Percentiles rank a stretch among this genome's conserved stretches.
phyloP scores from a whole-genome alignment of 2,888 invertebrate genomes.

The Cremastinae sp. region DNA sequence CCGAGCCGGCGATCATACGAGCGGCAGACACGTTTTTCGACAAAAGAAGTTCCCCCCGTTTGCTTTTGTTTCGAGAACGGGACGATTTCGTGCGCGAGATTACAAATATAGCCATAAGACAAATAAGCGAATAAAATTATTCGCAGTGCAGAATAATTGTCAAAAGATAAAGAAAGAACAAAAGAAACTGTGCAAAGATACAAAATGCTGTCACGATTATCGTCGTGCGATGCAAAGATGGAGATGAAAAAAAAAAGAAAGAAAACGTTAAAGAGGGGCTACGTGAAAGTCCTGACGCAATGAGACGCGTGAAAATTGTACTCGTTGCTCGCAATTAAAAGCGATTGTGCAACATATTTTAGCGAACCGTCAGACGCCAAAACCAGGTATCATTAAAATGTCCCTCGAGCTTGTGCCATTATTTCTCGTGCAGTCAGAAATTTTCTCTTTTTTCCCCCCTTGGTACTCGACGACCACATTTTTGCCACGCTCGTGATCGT shows the following conservation, averaged over 20 bases:
- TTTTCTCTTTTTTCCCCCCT: too few relatives aligned
- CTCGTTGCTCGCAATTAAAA: conserved; percentile 64
- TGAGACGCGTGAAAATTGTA: conserved; percentile 45
- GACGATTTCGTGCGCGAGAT: background rate
- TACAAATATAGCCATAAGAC: too few relatives aligned
- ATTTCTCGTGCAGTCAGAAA: background rate
- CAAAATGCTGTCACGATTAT: too few relatives aligned
- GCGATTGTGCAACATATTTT: conserved; percentile 64
- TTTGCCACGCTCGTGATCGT: background rate
- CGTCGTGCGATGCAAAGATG: conserved; percentile 30
- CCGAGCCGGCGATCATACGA: too few relatives aligned
- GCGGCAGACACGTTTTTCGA: too few relatives aligned
- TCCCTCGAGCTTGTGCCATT: conserved; percentile 15
- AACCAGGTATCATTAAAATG: conserved; percentile 26
- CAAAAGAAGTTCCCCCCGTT: background rate
- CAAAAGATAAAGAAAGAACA: too few relatives aligned
- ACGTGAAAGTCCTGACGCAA: conserved; percentile 67
- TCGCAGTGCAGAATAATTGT: too few relatives aligned
- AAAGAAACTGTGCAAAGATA: too few relatives aligned
- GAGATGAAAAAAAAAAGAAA: conserved; percentile 44
- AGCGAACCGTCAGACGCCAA: conserved; percentile 24
- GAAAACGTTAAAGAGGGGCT: conserved; percentile 47
- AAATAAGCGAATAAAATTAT: too few relatives aligned
- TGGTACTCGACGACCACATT: background rate
- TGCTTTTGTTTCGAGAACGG: too few relatives aligned